Base-by-base conservation (phyloP, 1,140 invertebrate species). In the Mercenaria mercenaria region DNA sequence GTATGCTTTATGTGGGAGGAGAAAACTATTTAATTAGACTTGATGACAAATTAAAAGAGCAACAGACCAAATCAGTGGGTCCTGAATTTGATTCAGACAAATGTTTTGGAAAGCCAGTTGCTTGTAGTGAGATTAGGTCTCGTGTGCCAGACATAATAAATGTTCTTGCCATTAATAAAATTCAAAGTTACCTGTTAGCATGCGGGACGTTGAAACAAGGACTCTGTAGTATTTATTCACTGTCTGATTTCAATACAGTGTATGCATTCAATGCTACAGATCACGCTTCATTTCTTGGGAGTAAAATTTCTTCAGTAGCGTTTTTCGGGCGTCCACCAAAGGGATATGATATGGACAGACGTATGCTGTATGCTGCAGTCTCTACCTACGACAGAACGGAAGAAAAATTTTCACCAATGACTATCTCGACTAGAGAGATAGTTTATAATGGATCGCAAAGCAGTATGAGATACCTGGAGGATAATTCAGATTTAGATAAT, bases 181-280 rank as follows among this genome's bases (percentile, higher is more conserved):
- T 56, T 26, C 91, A 92, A n/a, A 86, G 88, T 15, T 76, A 90
- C 32, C 83, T 92, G 10, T 67, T 93, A 59, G 85, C 89, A 0
- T 93, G 92, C 74, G 92, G 92, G 41, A 81, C 91, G 20, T 82
- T 91, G 4, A 20, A 81, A 2, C 86, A 90, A 64, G 92, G 92
- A 2, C 6, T 85, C 0, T 93, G 92, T 74, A 89, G 47, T 13
- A 29, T 92, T 4, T 85, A 85, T 85, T 43, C 91, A 81, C 47
- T 88, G 52, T 69, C 74, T 91, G 61, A 83, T 43, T 4, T 80
- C 84, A 41, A 91, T 86, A 29, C 50, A 43, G 26, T 47, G 43
- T 20, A 82, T 41, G 34, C 15, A 29, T 47, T 50, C 67, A 72
- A 76, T 69, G 11, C 37, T n/a, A 84, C 47, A 8, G 34, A 52